phyloP scores from a whole-genome alignment of 2,113 vertebrate species.

The Scartelaos histophorus region DNA sequence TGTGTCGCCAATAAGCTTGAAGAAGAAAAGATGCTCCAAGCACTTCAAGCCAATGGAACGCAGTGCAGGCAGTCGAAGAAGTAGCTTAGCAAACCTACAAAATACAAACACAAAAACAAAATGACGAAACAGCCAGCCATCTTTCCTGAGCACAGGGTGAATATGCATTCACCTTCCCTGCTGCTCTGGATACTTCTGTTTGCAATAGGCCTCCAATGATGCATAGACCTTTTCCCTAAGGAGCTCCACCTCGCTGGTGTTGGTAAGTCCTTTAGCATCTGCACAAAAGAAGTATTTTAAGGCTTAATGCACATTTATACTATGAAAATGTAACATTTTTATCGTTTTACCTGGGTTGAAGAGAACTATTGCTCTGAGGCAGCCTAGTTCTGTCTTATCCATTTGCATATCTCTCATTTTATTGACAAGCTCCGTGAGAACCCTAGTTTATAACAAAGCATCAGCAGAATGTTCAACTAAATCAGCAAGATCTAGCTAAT shows the following conservation, averaged over 20 bases:
- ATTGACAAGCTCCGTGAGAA: conserved; percentile 81
- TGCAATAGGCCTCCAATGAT: conserved; percentile 90
- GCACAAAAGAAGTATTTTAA: conserved; percentile 6
- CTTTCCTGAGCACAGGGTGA: background rate
- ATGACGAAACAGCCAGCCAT: conserved; percentile 24
- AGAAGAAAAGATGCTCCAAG: conserved; percentile 94
- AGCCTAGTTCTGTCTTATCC: conserved; percentile 85
- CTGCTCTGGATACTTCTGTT: conserved; percentile 90
- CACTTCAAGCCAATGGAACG: conserved; percentile 91
- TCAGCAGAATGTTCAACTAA: background rate
- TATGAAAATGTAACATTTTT: background rate
- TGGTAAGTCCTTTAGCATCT: conserved; percentile 91
- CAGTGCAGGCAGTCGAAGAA: conserved; percentile 86
- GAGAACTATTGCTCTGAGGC: conserved; percentile 90
- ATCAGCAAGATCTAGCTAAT: too few relatives aligned
- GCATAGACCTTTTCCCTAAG: conserved; percentile 91
- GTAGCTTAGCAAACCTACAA: conserved; percentile 88
- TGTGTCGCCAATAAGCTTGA: conserved; percentile 92
- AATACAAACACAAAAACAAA: background rate
- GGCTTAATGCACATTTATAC: background rate
- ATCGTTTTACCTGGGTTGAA: conserved; percentile 86
- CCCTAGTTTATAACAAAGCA: conserved; percentile 49
- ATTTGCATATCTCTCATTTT: conserved; percentile 86
- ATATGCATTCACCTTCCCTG: conserved; percentile 79
- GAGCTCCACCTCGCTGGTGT: conserved; percentile 88